Conservation (phyloP, 1,140 invertebrate genomes). For the Bombyx mandarina region DNA sequence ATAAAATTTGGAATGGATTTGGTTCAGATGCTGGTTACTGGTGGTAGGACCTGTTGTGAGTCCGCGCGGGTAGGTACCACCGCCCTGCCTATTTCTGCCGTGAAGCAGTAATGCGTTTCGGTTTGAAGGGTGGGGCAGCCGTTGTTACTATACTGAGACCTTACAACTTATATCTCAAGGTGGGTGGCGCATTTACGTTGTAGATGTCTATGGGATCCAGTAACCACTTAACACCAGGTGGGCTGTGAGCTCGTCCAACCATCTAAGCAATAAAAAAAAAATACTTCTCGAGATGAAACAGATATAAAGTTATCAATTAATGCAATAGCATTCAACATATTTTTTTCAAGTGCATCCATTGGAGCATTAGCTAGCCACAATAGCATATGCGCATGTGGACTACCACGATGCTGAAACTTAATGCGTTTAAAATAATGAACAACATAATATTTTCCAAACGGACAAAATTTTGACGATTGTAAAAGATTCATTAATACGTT, state of each 20-base stretch:
- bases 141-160: too few species aligned
- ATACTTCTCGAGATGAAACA: slow-evolving; percentile 10
- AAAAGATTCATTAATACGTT: slow-evolving; percentile 19
- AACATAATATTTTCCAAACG: slow-evolving; percentile 36
- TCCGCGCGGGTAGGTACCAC: too few species aligned
- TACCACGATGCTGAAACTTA: slow-evolving; percentile 63
- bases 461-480: slow-evolving; percentile 30
- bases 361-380: slow-evolving; percentile 19
- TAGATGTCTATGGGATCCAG: too few species aligned
- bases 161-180: too few species aligned
- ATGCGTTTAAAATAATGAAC: slow-evolving; percentile 43
- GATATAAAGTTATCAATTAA: slow-evolving; percentile 15
- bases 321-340: slow-evolving; percentile 7
- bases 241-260: too few species aligned
- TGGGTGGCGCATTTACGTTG: too few species aligned
- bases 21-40: background rate
- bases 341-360: slow-evolving; percentile 5
- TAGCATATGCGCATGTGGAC: slow-evolving; percentile 24
- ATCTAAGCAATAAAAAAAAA: too few species aligned
- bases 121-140: too few species aligned
- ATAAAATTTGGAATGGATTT: background rate
- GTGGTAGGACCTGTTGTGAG: too few species aligned
- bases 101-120: too few species aligned
- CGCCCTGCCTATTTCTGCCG: too few species aligned
- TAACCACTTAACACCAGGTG: too few species aligned